Conservation (phyloP, 2,888 invertebrate species). For the Helleia helle region DNA sequence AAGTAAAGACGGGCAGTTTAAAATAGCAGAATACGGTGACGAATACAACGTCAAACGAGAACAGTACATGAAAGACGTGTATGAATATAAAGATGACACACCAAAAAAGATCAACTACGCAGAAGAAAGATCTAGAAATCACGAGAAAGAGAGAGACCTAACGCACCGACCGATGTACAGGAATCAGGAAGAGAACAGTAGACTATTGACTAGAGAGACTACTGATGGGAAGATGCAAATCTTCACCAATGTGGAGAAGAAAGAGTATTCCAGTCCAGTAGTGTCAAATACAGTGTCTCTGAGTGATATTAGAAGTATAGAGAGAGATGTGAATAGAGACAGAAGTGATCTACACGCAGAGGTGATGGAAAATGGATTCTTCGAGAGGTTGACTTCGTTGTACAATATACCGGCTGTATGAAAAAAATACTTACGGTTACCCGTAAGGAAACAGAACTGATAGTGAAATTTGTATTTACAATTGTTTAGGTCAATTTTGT, state of each 20-base stretch:
- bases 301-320: constrained; percentile 39
- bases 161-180: constrained; percentile 35
- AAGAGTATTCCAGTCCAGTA: constrained; percentile 30
- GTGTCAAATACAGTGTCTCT: constrained; percentile 29
- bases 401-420: constrained; percentile 54
- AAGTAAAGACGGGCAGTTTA: constrained; percentile 31
- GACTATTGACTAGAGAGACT: constrained; percentile 31
- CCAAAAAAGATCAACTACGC: constrained; percentile 21
- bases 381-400: constrained; percentile 49
- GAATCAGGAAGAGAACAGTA: constrained; percentile 24
- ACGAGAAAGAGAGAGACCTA: constrained; percentile 33
- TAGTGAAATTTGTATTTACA: constrained; percentile 12
- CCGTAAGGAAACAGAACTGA: constrained; percentile 10
- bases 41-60: constrained; percentile 31
- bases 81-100: constrained; percentile 16
- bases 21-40: constrained; percentile 32
- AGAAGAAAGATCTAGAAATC: constrained; percentile 21
- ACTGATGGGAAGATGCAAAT: constrained; percentile 56
- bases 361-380: constrained; percentile 41
- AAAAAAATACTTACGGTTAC: constrained; percentile 16
- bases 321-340: constrained; percentile 34
- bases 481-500: neutral
- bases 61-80: constrained; percentile 38
- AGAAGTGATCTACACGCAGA: constrained; percentile 38
- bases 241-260: constrained; percentile 47